Conservation (phyloP, 2,797 vertebrate species). For the Neosalanx taihuensis region DNA sequence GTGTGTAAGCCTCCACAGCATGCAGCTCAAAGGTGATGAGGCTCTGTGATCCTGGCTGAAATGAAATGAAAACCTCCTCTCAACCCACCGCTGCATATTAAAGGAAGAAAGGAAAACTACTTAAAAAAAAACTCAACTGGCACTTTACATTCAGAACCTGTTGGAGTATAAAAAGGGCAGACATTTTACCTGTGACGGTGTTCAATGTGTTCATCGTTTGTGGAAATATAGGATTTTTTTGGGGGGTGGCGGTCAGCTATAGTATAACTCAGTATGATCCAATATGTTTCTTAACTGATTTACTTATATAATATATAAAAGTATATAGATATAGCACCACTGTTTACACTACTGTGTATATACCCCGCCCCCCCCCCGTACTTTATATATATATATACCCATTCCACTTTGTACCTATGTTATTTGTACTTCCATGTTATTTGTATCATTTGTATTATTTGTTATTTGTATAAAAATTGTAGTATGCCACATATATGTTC, state of each 20-base stretch:
- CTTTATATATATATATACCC: no score
- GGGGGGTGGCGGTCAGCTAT: no score
- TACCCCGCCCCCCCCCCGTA: no score
- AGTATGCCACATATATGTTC: no score
- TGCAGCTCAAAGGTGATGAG: constrained; percentile 74
- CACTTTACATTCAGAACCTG: constrained; percentile 44
- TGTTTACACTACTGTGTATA: no score
- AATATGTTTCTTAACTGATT: background rate
- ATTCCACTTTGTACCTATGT: no score
- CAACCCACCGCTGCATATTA: constrained; percentile 59
- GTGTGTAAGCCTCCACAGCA: constrained; percentile 64
- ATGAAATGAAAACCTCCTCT: constrained; percentile 64
- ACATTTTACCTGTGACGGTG: constrained; percentile 37
- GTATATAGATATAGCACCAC: no score
- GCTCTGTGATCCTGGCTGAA: constrained; percentile 64
- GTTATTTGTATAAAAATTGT: no score
- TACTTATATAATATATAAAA: no score
- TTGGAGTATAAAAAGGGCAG: constrained; percentile 16
- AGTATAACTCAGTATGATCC: background rate
- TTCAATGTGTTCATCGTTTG: background rate
- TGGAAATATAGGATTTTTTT: constrained; percentile 9
- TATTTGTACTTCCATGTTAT: no score
- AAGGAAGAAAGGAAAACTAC: constrained; percentile 61
- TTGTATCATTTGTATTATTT: no score
- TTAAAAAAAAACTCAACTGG: constrained; percentile 36